Conservation (phyloP, 2,113 vertebrate genomes). For the Nothoprocta pentlandii region DNA sequence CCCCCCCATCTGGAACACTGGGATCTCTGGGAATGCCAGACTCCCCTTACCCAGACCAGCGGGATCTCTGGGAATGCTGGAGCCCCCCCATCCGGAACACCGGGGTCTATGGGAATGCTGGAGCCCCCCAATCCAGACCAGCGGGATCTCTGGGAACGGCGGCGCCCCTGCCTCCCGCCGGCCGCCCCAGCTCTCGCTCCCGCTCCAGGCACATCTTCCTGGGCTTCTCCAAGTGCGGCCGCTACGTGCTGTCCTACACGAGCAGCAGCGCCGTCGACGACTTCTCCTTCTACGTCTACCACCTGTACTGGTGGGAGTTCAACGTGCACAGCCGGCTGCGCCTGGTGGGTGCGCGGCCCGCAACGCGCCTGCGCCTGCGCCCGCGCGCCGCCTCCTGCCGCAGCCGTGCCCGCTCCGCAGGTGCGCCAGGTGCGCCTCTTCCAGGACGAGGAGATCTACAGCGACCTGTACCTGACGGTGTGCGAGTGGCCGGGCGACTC, state of each 20-base stretch:
- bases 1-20: too few relatives aligned
- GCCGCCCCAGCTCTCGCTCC: background rate
- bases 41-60: too few relatives aligned
- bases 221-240: slow-evolving; percentile 94
- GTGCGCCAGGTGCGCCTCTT: slow-evolving; percentile 92
- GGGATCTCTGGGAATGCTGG: too few relatives aligned
- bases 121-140: too few relatives aligned
- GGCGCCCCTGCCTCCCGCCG: too few relatives aligned
- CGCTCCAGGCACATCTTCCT: slow-evolving; percentile 90
- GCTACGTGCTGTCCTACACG: slow-evolving; percentile 94
- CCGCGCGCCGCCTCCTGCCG: too few relatives aligned
- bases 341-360: slow-evolving; percentile 78
- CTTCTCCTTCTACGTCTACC: slow-evolving; percentile 91
- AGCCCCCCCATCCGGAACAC: too few relatives aligned
- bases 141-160: too few relatives aligned
- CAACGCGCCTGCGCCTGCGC: too few relatives aligned
- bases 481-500: slow-evolving; percentile 93
- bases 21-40: too few relatives aligned
- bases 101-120: too few relatives aligned
- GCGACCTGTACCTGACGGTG: slow-evolving; percentile 91
- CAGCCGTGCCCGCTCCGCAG: slow-evolving; percentile 52
- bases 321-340: slow-evolving; percentile 92
- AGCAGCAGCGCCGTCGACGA: slow-evolving; percentile 90
- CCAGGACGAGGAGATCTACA: slow-evolving; percentile 92
- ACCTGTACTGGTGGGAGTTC: slow-evolving; percentile 97